Evolutionary conservation across 1,140 invertebrate species (phyloP).

Genomic region (Piezodorus guildinii): DNA sequence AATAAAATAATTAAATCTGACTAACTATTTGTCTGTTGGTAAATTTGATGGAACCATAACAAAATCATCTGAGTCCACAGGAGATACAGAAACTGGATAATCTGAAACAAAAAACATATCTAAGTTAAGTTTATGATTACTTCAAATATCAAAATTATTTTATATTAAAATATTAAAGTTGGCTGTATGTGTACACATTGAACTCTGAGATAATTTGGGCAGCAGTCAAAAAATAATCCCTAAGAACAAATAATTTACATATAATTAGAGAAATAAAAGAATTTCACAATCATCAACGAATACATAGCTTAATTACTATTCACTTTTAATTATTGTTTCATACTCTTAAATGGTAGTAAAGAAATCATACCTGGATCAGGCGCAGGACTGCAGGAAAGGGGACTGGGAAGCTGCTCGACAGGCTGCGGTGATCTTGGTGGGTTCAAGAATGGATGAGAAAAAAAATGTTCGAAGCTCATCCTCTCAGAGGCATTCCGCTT

Average conservation of each 20-base stretch:
- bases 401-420: conserved; percentile 34
- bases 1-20: background rate
- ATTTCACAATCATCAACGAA: too few relatives aligned
- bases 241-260: too few relatives aligned
- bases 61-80: conserved; percentile 67
- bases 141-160: too few relatives aligned
- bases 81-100: conserved; percentile 43
- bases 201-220: too few relatives aligned
- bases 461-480: conserved; percentile 92
- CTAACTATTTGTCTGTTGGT: conserved; percentile 36
- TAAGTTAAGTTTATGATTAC: too few relatives aligned
- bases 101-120: conserved; percentile 31
- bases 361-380: conserved; percentile 8
- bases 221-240: too few relatives aligned
- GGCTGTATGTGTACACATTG: too few relatives aligned
- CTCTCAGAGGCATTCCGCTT: conserved; percentile 87
- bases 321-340: too few relatives aligned
- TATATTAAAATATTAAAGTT: too few relatives aligned
- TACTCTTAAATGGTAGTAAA: background rate
- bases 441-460: conserved; percentile 81
- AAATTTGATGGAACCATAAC: conserved; percentile 68
- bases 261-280: too few relatives aligned
- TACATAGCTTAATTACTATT: too few relatives aligned
- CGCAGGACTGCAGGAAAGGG: conserved; percentile 28
- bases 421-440: conserved; percentile 36